Evolutionary conservation across 1,140 invertebrate genomes (phyloP).

Genomic region (Rhizoglyphus robini): DNA sequence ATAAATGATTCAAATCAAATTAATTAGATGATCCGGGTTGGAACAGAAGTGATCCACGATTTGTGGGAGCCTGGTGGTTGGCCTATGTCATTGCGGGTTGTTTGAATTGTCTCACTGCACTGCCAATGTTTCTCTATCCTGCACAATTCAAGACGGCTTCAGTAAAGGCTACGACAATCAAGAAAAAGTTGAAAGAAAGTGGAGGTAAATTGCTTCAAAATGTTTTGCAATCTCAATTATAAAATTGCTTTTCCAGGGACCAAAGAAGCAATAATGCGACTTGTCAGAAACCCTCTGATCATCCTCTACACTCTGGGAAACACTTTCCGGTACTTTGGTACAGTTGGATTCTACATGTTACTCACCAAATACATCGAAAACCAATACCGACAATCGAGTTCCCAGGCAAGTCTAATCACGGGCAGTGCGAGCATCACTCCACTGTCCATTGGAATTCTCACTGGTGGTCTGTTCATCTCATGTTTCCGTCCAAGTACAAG

Average conservation of each 20-base stretch:
- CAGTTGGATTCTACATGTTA: slow-evolving; percentile 58
- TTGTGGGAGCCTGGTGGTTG: slow-evolving; percentile 43
- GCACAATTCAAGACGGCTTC: slow-evolving; percentile 9
- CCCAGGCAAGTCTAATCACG: slow-evolving; percentile 40
- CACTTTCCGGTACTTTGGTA: slow-evolving; percentile 53
- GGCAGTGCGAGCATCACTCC: slow-evolving; percentile 46
- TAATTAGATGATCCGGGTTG: slow-evolving; percentile 27
- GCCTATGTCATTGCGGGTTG: slow-evolving; percentile 28
- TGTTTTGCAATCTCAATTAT: too few relatives aligned
- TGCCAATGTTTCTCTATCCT: slow-evolving; percentile 29
- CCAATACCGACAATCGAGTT: slow-evolving; percentile 55
- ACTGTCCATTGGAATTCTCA: slow-evolving; percentile 24
- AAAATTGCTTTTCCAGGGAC: too few relatives aligned
- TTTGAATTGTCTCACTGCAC: slow-evolving; percentile 24
- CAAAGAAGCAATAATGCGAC: slow-evolving; percentile 36
- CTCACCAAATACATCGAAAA: slow-evolving; percentile 61
- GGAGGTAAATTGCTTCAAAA: too few relatives aligned
- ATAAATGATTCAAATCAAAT: too few relatives aligned
- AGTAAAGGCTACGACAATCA: not conserved
- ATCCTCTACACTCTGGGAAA: slow-evolving; percentile 52
- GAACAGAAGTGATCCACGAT: slow-evolving; percentile 32
- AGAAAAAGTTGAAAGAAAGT: not conserved
- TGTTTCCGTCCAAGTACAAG: slow-evolving; percentile 21
- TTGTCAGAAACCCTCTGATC: slow-evolving; percentile 48
- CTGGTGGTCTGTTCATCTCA: slow-evolving; percentile 23